Evolutionary conservation across 1,140 invertebrate species (phyloP), one percentile per base, ranked within the genome.

Genomic region (Tetraneura akinire): DNA sequence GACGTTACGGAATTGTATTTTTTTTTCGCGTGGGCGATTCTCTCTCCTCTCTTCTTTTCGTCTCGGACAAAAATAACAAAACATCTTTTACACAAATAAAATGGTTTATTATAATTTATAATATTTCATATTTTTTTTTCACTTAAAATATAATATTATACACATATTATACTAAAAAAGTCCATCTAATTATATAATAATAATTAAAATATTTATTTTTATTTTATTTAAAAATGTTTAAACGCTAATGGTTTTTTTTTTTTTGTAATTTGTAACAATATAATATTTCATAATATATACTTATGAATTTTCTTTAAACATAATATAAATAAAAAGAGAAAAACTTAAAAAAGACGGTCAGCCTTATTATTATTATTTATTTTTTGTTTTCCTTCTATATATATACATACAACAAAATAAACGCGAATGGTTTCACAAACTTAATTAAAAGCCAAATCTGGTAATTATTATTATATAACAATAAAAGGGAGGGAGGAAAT

Each of bases 271-370:
- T 14, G 9, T 45, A 76, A 76, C 32, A 60, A 23, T 57, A 76
- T 76, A 21, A 5, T n/a, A 37, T 66, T 37, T 21, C 21, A 70
- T 45, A 16, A 21, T 21, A 73, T 53, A 57, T 57, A 29, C 42
- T 23, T 57, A 57, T 76, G 42, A 66, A 66, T 42, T 23, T 60
- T 57, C 57, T 9, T 45, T 76, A 60, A 60, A 60, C 18, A 68
- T 16, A 66, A 57, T 21, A 47, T 76, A 60, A 42, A 18, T 5
- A 60, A 57, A 57, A 76, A 76, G 51, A 76, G 55, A 76, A 57
- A 76, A 76, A 76, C 73, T 76, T 76, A 76, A 76, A n/a, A 76
- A 76, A 76, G 73, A 76, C 73, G 13, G 13, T 76, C 73, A 76
- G 73, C 73, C 73, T 76, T 76, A 60, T 60, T 37, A 42, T 76